A percentile compares a stretch with the other conserved stretches of the same genome.
Conservation (phyloP, 2,113 vertebrate species). For the Miniopterus natalensis region DNA sequence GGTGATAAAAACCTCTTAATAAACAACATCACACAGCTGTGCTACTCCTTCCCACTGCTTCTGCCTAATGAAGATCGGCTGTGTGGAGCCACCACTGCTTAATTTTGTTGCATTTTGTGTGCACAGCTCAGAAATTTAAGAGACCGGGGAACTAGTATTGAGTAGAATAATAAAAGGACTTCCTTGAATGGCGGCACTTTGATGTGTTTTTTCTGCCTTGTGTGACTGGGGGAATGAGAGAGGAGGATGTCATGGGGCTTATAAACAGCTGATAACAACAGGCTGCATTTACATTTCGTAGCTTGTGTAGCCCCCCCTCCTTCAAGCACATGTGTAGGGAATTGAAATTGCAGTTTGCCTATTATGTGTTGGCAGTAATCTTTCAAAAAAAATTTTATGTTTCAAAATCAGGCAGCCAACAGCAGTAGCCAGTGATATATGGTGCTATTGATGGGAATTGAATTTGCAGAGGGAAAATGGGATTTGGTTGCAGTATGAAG, state of each 20-base stretch:
- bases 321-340: conserved; percentile 84
- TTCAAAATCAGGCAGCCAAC: conserved; percentile 88
- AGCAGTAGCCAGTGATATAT: conserved; percentile 89
- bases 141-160: conserved; percentile 76
- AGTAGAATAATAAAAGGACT: conserved; percentile 73
- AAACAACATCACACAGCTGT: not conserved
- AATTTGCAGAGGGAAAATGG: conserved; percentile 93
- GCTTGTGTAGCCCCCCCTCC: conserved; percentile 68
- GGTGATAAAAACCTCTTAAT: not conserved
- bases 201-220: conserved; percentile 50
- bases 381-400: conserved; percentile 85
- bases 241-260: conserved; percentile 80
- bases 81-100: not conserved
- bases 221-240: conserved; percentile 81
- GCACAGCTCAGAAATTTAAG: conserved; percentile 71
- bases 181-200: conserved; percentile 77
- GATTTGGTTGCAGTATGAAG: conserved; percentile 92
- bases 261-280: conserved; percentile 83
- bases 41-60: not conserved
- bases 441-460: conserved; percentile 90
- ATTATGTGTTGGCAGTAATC: conserved; percentile 87
- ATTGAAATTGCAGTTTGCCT: conserved; percentile 88
- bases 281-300: conserved; percentile 86
- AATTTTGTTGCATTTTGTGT: conserved; percentile 67
- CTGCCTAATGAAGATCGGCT: conserved; percentile 64